Evolutionary conservation across 2,888 invertebrate genomes (phyloP).

Genomic region (Adineta ricciae): DNA sequence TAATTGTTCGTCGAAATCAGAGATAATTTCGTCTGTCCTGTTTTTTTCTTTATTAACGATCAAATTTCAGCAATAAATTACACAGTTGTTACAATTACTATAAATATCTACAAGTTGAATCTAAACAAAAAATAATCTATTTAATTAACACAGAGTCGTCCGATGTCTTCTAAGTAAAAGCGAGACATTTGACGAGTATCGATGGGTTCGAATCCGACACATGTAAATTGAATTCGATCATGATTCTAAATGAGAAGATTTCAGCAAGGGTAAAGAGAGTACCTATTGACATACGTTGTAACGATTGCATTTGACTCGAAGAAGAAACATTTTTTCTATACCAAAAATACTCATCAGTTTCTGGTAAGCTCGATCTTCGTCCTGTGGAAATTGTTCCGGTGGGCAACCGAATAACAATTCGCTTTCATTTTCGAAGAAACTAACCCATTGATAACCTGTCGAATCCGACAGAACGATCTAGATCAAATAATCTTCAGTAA

Average conservation of each 20-base stretch:
- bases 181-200: neutral
- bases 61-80: neutral
- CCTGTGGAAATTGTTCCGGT: neutral
- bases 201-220: neutral
- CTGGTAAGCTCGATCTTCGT: neutral
- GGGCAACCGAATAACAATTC: neutral
- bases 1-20: neutral
- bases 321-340: neutral
- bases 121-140: neutral
- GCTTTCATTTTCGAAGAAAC: neutral
- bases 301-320: neutral
- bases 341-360: neutral
- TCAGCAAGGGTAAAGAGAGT: no score
- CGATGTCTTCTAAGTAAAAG: neutral
- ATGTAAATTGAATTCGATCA: slow-evolving; percentile 4
- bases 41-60: neutral
- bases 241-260: neutral
- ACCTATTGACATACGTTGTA: neutral
- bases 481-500: neutral
- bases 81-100: neutral
- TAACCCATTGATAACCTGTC: slow-evolving; percentile 9
- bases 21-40: neutral
- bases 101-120: neutral
- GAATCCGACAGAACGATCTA: neutral
- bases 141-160: neutral